Evolutionary conservation across 2,797 vertebrate species (phyloP).

Genomic region (Loris lydekkerianus): DNA sequence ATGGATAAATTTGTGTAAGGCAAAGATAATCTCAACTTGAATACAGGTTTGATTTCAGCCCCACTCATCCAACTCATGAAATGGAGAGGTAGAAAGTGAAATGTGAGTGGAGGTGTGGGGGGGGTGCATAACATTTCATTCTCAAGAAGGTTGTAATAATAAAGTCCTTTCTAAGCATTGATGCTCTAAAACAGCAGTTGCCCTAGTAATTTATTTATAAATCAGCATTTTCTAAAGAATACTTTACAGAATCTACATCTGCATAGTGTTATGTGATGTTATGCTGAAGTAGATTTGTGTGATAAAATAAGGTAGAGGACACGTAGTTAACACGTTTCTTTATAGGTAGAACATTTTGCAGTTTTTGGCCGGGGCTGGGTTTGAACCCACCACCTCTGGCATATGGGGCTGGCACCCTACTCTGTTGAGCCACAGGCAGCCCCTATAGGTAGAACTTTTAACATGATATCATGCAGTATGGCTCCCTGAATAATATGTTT

Average conservation of each 20-base stretch:
- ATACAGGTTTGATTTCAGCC: background rate
- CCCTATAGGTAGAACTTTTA: background rate
- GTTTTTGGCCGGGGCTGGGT: too few relatives aligned
- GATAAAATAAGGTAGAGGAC: background rate
- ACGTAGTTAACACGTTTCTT: background rate
- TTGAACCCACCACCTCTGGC: too few relatives aligned
- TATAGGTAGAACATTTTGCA: background rate
- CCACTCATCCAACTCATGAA: background rate
- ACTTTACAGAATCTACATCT: background rate
- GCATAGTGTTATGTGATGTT: background rate
- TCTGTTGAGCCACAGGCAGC: too few relatives aligned
- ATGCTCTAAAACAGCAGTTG: background rate
- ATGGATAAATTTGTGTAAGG: background rate
- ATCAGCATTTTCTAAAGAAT: background rate
- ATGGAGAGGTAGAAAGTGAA: background rate
- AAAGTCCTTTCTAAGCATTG: background rate
- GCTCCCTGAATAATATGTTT: background rate
- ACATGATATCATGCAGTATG: background rate
- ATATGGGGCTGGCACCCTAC: too few relatives aligned
- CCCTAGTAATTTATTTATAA: background rate
- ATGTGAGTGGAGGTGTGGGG: background rate
- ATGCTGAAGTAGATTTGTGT: background rate
- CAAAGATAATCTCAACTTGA: conserved; percentile 3
- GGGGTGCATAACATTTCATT: background rate
- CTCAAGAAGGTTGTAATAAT: background rate